Conservation (phyloP, 2,797 vertebrate genomes). For the Schizopygopsis pylzovi region DNA sequence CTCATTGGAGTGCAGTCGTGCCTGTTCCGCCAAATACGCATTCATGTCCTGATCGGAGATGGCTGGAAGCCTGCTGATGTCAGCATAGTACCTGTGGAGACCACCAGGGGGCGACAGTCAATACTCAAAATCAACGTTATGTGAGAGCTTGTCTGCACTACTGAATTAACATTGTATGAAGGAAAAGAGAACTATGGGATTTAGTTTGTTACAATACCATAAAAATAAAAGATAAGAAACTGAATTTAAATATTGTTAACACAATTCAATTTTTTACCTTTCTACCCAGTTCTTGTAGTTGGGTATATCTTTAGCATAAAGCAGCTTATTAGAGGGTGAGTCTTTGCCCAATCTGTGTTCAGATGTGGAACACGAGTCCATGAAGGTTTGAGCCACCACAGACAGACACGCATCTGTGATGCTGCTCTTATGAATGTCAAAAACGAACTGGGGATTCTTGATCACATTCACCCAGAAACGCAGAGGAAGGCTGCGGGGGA, state of each 20-base stretch:
- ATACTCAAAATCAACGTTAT: neutral
- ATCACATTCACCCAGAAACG: conserved; percentile 99
- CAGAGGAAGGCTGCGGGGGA: conserved; percentile 85
- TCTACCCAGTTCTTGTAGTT: conserved; percentile 99
- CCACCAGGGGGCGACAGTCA: conserved; percentile 42
- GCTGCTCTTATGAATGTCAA: conserved; percentile 98
- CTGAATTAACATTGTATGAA: neutral
- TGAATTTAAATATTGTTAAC: neutral
- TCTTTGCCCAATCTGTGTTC: conserved; percentile 98
- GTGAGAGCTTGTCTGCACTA: neutral
- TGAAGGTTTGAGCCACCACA: conserved; percentile 97
- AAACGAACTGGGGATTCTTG: conserved; percentile 98
- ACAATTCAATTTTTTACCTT: conserved; percentile 79
- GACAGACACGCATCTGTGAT: conserved; percentile 98
- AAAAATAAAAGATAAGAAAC: too few relatives aligned
- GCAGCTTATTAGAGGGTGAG: conserved; percentile 96
- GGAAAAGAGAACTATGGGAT: neutral
- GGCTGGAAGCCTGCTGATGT: conserved; percentile 94
- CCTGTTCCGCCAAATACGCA: conserved; percentile 97
- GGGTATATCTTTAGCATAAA: conserved; percentile 98
- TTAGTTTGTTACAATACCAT: neutral
- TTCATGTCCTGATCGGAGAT: conserved; percentile 99
- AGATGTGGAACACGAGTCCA: conserved; percentile 98
- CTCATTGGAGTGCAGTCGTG: conserved; percentile 91
- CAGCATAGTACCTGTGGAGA: conserved; percentile 92